Conservation (phyloP, 2,888 invertebrate species). For the Andrena camellia region DNA sequence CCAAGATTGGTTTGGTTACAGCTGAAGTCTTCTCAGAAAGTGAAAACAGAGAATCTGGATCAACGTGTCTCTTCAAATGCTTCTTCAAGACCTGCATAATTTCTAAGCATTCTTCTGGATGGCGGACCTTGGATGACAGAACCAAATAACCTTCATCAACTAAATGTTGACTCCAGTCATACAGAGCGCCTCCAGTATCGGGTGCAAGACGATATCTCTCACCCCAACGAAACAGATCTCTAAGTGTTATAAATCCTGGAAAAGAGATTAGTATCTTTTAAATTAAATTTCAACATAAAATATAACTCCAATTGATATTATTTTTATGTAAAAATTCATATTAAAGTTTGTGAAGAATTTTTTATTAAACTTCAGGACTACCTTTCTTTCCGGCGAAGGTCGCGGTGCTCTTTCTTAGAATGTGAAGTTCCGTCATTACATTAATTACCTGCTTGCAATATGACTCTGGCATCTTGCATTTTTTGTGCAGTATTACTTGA, state of each 20-base stretch:
- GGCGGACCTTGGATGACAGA: constrained; percentile 96
- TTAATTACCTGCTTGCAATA: constrained; percentile 96
- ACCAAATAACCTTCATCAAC: constrained; percentile 98
- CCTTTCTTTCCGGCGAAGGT: constrained; percentile 96
- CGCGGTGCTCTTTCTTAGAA: constrained; percentile 92
- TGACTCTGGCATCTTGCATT: constrained; percentile 94
- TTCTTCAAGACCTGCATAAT: constrained; percentile 93
- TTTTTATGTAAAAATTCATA: no score
- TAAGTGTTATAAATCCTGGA: constrained; percentile 92
- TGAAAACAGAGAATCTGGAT: constrained; percentile 90
- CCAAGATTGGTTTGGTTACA: constrained; percentile 91
- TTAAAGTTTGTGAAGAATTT: no score
- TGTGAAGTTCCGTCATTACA: constrained; percentile 94
- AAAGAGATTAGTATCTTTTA: constrained; percentile 74
- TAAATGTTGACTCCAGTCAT: constrained; percentile 98
- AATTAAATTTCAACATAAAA: background rate
- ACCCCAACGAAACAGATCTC: constrained; percentile 99
- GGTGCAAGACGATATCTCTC: constrained; percentile 94
- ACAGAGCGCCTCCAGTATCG: constrained; percentile 88
- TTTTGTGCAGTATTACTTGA: constrained; percentile 94
- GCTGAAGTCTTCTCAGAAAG: constrained; percentile 89
- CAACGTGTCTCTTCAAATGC: constrained; percentile 92
- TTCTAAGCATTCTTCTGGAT: constrained; percentile 92
- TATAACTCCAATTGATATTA: no score
- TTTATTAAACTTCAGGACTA: background rate